phyloP scores from a whole-genome alignment of 2,797 vertebrate species.

The Pipistrellus nathusii region DNA sequence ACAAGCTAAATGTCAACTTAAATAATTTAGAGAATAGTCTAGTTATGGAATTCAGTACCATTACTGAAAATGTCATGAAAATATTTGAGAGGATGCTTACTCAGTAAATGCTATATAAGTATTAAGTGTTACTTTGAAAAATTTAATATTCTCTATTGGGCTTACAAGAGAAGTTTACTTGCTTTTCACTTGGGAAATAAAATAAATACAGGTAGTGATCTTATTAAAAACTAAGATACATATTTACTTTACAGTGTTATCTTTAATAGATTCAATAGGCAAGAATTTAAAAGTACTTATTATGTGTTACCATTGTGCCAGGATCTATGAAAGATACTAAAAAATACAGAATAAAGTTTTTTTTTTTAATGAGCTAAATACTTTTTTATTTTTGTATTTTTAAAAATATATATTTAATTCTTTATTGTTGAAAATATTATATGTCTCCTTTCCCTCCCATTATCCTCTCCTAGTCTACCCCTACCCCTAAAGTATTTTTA shows the following conservation, averaged over 20 bases:
- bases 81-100: slow-evolving; percentile 10
- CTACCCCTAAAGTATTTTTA: too few species aligned
- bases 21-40: neutral
- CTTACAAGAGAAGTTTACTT: neutral
- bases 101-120: neutral
- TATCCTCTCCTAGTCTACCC: too few species aligned
- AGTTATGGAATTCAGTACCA: neutral
- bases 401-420: too few species aligned
- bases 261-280: neutral
- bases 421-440: too few species aligned
- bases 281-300: neutral
- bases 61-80: neutral
- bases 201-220: neutral
- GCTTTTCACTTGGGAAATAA: slow-evolving; percentile 20
- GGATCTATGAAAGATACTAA: neutral
- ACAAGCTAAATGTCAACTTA: neutral
- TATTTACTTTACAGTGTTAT: neutral
- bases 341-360: neutral
- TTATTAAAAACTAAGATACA: neutral
- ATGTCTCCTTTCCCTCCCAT: too few species aligned
- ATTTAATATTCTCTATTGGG: neutral
- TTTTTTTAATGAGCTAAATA: too few species aligned
- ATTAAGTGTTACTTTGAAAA: neutral
- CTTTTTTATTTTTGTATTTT: too few species aligned
- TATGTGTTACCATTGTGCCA: neutral